These are phyloP conservation scores for Xenus cinereus DNA, from an alignment of 2,113 vertebrate species.

Conservation along the genomic window DNA sequence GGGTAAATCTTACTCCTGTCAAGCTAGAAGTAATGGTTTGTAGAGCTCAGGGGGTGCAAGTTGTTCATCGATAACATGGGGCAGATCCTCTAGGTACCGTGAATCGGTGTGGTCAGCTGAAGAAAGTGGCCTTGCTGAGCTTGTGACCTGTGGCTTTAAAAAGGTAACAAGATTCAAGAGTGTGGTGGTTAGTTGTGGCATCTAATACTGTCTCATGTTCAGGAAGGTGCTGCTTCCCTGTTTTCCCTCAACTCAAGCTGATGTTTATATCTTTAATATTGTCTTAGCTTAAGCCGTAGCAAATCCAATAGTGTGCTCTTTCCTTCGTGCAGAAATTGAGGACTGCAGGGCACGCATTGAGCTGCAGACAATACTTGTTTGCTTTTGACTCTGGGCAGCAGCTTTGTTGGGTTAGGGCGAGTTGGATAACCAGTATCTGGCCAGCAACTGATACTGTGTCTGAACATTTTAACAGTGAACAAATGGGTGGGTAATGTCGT, in stretches of 20 bases:
- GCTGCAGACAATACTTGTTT: background rate
- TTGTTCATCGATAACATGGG: accelerated
- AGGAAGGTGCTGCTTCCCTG: background rate
- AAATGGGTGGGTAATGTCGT: background rate
- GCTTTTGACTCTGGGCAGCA: background rate
- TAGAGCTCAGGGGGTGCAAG: accelerated
- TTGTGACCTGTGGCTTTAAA: background rate
- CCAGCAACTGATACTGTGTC: background rate
- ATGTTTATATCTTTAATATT: background rate
- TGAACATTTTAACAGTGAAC: background rate
- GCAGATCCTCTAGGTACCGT: background rate
- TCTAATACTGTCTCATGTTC: background rate
- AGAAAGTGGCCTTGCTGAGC: background rate
- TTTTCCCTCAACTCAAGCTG: background rate
- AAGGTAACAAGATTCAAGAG: background rate
- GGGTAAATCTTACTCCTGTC: background rate
- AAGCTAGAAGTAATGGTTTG: background rate
- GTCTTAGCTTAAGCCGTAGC: background rate
- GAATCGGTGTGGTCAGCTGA: background rate
- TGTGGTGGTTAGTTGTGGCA: background rate
- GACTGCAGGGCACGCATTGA: background rate
- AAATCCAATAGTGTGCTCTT: background rate
- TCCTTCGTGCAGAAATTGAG: background rate
- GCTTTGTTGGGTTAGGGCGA: background rate
- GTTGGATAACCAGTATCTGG: background rate